These are phyloP conservation scores for Spialia ferax DNA, from an alignment of 2,888 invertebrate genomes.

Conservation along the genomic window DNA sequence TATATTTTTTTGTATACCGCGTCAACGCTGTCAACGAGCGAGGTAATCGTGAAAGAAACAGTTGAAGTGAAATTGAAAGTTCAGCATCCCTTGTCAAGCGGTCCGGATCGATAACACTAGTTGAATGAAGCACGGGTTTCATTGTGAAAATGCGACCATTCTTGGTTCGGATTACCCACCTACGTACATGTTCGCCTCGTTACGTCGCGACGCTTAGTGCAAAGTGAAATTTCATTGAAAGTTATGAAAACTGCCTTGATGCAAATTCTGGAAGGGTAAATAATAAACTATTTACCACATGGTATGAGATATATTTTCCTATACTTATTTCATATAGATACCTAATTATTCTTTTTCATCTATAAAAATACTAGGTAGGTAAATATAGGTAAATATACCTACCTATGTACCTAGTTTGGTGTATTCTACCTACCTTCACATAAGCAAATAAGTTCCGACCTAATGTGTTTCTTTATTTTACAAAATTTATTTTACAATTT, in stretches of 20 bases:
- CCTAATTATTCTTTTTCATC: no score
- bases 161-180: conserved; percentile 1
- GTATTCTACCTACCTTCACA: no score
- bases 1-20: background rate
- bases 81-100: conserved; percentile 65
- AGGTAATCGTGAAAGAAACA: conserved; percentile 28
- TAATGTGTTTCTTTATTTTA: no score
- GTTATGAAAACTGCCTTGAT: background rate
- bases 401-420: no score
- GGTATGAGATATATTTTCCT: background rate
- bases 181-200: conserved; percentile 15
- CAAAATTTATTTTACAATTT: no score
- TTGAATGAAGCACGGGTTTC: conserved; percentile 66
- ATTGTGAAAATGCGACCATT: conserved; percentile 52
- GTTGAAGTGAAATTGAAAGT: conserved; percentile 79
- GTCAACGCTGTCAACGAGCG: conserved; percentile 6
- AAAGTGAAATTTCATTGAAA: conserved; percentile 20
- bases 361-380: no score
- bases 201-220: conserved; percentile 26
- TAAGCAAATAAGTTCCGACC: no score
- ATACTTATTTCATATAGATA: no score
- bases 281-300: conserved; percentile 21
- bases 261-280: conserved; percentile 28
- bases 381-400: background rate
- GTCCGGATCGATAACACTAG: conserved; percentile 71